These are phyloP conservation scores for Petaurus breviceps DNA, from an alignment of 2,113 vertebrate species.

Conservation along the genomic window DNA sequence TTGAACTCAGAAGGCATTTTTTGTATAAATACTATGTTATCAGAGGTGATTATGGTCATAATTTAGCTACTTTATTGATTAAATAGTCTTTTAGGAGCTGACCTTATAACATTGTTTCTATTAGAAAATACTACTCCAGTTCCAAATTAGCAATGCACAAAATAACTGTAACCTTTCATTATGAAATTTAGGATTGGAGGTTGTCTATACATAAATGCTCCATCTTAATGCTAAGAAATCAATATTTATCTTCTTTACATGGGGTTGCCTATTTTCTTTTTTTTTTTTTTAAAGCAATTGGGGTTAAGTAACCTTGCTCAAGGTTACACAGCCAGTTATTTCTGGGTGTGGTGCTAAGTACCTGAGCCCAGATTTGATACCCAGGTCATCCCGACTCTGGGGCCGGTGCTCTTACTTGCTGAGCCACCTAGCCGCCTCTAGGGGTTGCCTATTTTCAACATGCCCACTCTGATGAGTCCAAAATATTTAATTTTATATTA, in stretches of 20 bases:
- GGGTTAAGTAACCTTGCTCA: no score
- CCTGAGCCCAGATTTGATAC: no score
- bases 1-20: neutral
- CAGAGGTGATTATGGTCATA: neutral
- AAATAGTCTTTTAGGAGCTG: neutral
- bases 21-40: neutral
- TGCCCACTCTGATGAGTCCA: neutral
- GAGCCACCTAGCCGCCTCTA: no score
- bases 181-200: neutral
- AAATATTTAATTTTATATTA: constrained; percentile 39
- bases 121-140: constrained; percentile 20
- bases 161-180: constrained; percentile 6
- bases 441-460: neutral
- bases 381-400: no score
- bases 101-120: neutral
- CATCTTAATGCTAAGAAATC: neutral
- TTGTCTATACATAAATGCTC: neutral
- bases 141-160: constrained; percentile 21
- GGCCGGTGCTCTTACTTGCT: no score
- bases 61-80: neutral
- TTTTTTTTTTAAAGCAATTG: no score
- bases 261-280: neutral
- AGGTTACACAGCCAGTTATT: no score
- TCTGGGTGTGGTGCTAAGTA: no score
- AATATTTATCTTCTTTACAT: constrained; percentile 9